phyloP scores from a whole-genome alignment of 2,797 vertebrate genomes.

The Brachymystax lenok region DNA sequence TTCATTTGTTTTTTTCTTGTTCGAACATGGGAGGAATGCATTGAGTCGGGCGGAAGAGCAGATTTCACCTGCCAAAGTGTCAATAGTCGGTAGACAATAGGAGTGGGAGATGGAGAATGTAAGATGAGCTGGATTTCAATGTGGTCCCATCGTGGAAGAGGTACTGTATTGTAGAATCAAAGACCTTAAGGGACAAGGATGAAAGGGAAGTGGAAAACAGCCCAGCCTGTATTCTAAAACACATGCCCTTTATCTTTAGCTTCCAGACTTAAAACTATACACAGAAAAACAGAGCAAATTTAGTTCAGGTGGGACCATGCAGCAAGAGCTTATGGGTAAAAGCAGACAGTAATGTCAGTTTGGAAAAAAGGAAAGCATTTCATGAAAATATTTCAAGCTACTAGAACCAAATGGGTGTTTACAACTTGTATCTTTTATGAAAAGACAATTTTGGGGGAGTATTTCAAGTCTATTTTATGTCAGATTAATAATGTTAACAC shows the following conservation, averaged over 20 bases:
- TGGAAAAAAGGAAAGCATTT: neutral
- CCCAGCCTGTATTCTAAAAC: neutral
- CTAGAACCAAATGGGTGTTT: no score
- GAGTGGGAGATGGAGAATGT: neutral
- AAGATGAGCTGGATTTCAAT: neutral
- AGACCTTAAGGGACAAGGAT: neutral
- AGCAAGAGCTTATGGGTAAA: neutral
- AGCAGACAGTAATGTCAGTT: neutral
- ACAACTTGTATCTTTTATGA: neutral
- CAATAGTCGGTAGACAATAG: neutral
- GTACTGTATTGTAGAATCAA: neutral
- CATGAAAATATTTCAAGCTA: neutral
- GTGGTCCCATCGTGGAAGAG: conserved; percentile 11
- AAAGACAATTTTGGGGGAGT: neutral
- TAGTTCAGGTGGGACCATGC: neutral
- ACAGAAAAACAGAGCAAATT: neutral
- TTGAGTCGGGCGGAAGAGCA: neutral
- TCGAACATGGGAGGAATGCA: conserved; percentile 23
- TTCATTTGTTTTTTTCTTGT: neutral
- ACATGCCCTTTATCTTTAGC: neutral
- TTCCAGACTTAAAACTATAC: neutral
- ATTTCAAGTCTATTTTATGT: neutral
- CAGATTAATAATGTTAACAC: neutral
- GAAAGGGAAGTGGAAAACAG: neutral
- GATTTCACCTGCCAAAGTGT: neutral